Evolutionary conservation across 2,888 invertebrate genomes (phyloP).

Genomic region (Onthophagus sagittarius): DNA sequence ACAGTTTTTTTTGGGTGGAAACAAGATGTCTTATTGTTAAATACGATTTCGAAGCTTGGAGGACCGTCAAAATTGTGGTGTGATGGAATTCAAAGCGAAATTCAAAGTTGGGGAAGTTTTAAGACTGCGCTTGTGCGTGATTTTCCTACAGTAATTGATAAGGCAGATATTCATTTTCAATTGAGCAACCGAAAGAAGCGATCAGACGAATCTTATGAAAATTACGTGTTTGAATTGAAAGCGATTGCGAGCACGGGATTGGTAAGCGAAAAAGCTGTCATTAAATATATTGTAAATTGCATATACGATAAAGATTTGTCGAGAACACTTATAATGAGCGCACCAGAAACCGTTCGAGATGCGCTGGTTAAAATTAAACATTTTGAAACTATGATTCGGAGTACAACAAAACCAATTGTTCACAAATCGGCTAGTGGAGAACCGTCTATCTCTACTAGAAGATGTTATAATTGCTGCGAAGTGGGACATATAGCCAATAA

Average conservation of each 20-base stretch:
- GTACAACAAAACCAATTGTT: not conserved
- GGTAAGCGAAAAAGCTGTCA: constrained; percentile 2
- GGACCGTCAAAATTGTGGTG: constrained; percentile 30
- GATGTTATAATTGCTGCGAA: not conserved
- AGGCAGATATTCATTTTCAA: constrained; percentile 8
- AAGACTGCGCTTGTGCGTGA: constrained; percentile 1
- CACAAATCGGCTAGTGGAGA: not conserved
- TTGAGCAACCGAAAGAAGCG: not conserved
- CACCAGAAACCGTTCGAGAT: not conserved
- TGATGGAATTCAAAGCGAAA: constrained; percentile 14
- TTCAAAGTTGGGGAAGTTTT: constrained; percentile 14
- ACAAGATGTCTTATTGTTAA: constrained; percentile 26
- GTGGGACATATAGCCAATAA: not conserved
- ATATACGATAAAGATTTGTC: not conserved
- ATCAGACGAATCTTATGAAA: constrained; percentile 3
- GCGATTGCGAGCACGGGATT: not conserved
- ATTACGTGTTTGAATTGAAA: not conserved
- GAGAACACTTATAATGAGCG: not conserved
- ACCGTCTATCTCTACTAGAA: not conserved
- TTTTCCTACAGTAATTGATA: constrained; percentile 10
- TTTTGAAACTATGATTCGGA: not conserved
- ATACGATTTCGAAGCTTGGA: constrained; percentile 28
- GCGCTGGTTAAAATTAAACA: constrained; percentile 1
- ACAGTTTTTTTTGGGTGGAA: constrained; percentile 30
- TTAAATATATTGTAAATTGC: not conserved